Base-by-base conservation (phyloP, 30 jellyfish, hydroid and myxozoan species). In the Chrysaora quinquecirrha region DNA sequence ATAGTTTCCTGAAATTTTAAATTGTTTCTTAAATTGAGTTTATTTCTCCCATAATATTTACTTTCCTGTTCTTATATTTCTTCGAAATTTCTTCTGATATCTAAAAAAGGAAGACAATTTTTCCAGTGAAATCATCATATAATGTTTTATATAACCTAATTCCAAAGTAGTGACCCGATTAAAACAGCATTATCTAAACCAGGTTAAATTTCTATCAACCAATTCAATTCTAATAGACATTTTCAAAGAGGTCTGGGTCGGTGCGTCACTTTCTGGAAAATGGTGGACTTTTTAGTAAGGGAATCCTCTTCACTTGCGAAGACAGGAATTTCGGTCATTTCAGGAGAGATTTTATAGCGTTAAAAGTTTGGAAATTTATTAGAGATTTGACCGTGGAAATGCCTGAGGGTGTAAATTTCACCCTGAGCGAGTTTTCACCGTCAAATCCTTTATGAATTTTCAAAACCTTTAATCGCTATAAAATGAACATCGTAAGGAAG, bases 21-120 rank as follows among this genome's bases (percentile, higher is more conserved):
- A 23, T 21, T 63, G 23, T 63, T n/a, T 27, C 30, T 25, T 33
- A 91, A 14, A 91, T 78, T 3, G 85, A 30, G 64, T 91, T 91
- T 0, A 91, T 86, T 85, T 91, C 98, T 6, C 98, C 98, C 98
- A 91, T 91, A 10, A 91, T 85, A 71, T 91, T 91, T 18, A 91
- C 98, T 31, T 69, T 86, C 49, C 98, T 71, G 78, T 74, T 82
- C 88, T 91, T 91, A 85, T 91, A 91, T 34, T 90, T 82, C 81
- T 70, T 73, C n/a, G 96, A 84, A 0, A 91, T 84, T 73, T 91
- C 98, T n/a, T 69, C 80, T 71, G 88, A 93, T 38, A 91, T 80
- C 98, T 91, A 38, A 38, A 38, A 65, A 0, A 24, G 24, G 14
- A 43, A 12, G 33, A 9, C 23, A 11, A 24, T 18, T 6, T 32